These are phyloP conservation scores for Encarsia formosa DNA, from an alignment of 2,888 invertebrate species.

Conservation along the genomic window DNA sequence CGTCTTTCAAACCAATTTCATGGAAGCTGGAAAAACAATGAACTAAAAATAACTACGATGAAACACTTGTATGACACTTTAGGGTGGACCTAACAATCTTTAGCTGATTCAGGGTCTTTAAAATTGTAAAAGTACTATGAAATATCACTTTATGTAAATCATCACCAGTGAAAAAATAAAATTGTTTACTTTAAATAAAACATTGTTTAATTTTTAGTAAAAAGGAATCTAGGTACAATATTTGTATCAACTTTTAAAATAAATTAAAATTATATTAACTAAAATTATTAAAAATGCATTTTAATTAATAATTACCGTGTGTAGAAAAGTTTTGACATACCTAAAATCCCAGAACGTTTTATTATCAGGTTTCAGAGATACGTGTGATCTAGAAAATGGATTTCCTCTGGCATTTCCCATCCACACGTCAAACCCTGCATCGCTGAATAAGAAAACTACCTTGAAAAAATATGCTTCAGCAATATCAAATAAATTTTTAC, in stretches of 20 bases:
- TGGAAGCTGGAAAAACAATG: not conserved
- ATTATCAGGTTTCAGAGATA: not conserved
- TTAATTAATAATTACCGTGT: not conserved
- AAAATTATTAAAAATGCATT: not conserved
- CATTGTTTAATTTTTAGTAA: not conserved
- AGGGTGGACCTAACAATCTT: no score
- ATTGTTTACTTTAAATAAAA: no score
- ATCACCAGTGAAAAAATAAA: no score
- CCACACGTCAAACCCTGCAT: constrained; percentile 6
- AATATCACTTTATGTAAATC: no score
- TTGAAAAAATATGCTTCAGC: no score
- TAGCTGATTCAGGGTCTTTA: no score
- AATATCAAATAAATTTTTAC: no score
- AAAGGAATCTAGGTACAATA: no score
- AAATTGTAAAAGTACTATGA: no score
- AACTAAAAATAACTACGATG: no score
- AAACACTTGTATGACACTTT: no score
- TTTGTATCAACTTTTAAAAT: no score
- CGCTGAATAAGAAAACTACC: not conserved
- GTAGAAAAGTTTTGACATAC: not conserved
- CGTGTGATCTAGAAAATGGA: not conserved
- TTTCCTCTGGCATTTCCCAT: constrained; percentile 6
- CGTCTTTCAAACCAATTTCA: not conserved
- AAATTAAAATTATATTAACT: not conserved
- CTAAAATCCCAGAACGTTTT: constrained; percentile 1